Base-by-base conservation (phyloP, 1,140 invertebrate species). In the Drosophila bocki region DNA sequence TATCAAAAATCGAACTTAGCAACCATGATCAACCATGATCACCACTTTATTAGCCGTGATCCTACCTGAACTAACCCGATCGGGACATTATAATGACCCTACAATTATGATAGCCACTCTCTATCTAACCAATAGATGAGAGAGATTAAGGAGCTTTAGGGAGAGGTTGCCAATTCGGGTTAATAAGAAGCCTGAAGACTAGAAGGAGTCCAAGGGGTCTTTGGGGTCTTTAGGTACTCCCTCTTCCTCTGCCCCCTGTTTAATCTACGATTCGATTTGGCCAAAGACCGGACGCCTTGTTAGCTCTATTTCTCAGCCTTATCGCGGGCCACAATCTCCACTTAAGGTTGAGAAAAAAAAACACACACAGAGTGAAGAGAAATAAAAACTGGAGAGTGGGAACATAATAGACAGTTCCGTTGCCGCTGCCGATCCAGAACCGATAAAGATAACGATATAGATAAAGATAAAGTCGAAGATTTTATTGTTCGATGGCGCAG, bases 361-460 rank as follows among this genome's bases (percentile, higher is more conserved):
- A 3, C n/a, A 12, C 17, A 3, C 2, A 17, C 32, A 11, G 9
- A 11, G 22, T 2, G 17, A 22, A 13, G 11, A 53, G 42, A 42
- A 44, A 32, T 4, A 37, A 12, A 32, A 32, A 12, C 22, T 13
- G 41, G 19, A 19, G 39, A 54, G 60, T 63, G 60, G 72, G 59
- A 56, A 75, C 41, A 62, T 77, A 86, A 88, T 86, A 86, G 83
- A 88, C 83, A 83, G 83, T 86, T 88, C 83, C 83, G 84, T 85
- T 69, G 44, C 76, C 67, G 59, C 22, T 69, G 64, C 70, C 75
- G 84, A 78, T 70, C 26, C 57, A 54, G 63, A 71, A 51, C 60
- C 80, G 54, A 65, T 76, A 64, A 57, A 80, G 78, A 81, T 80
- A 75, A 42, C 62, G 80, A 83, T 76, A 62, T 7, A 62, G 64